Evolutionary conservation across 2,797 vertebrate species (phyloP), one percentile per base, ranked within the genome.

Genomic region (Poeciliopsis turneri): DNA sequence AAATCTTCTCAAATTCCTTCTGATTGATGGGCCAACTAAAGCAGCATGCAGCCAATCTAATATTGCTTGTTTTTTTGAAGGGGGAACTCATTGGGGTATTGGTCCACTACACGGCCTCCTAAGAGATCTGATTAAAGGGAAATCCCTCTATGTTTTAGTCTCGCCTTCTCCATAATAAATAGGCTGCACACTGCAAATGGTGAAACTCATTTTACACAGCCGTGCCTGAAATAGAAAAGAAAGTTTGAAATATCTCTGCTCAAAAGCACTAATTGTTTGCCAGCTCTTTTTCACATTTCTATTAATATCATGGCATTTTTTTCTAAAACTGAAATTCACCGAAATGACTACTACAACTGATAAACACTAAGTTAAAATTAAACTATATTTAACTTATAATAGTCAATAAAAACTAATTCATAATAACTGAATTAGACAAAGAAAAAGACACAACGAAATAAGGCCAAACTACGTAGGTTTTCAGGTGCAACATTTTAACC

Each of bases 61-160:
- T 94, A 95, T 95, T 92, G 86, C 78, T 83, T 74, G 81, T 89
- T 93, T 95, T 41, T 94, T 51, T 92, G 83, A 90, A 88, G 92
- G 92, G 88, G 87, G 89, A 95, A 93, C 88, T 94, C 93, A 93
- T 95, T 79, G 87, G 94, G 92, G 94, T 93, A 94, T 95, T 95
- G 94, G 95, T 93, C 93, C 87, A 92, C 90, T 92, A 91, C 92
- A 89, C 86, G 84, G 90, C 87, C 90, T 95, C 95, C 95, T 96
- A 91, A 92, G 94, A 95, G 94, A 95, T 94, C 94, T 95, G 95
- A 96, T 95, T 95, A 95, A 95, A 93, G 91, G 85, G 88, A 93
- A 96, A 95, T 94, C 92, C 94, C 91, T 95, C 93, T 87, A 93
- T 95, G 94, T 94, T 93, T 89, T 92, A 85, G 84, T 86, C 89